These are phyloP conservation scores for Pemphredon lugubris DNA, from an alignment of 2,888 invertebrate species.

Conservation along the genomic window DNA sequence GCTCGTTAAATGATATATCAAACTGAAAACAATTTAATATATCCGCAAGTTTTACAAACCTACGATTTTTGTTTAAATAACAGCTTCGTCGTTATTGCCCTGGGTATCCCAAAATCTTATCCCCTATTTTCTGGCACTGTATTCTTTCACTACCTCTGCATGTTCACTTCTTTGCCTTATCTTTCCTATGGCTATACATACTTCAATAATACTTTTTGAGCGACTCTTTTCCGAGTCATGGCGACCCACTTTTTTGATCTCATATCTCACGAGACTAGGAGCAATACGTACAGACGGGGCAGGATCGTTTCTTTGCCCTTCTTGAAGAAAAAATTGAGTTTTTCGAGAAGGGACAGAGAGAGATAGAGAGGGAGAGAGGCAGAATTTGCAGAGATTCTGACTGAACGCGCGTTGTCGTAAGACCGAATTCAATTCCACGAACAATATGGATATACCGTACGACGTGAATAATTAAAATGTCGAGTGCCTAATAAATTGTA, in stretches of 20 bases:
- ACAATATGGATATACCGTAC: too few species aligned
- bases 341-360: background rate
- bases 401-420: too few species aligned
- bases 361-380: background rate
- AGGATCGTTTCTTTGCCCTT: background rate
- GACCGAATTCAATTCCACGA: too few species aligned
- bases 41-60: too few species aligned
- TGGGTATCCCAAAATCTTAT: slow-evolving; percentile 14
- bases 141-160: slow-evolving; percentile 11
- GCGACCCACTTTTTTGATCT: slow-evolving; percentile 34
- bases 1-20: too few species aligned
- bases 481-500: too few species aligned
- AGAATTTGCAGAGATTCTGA: too few species aligned
- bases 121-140: slow-evolving; percentile 31
- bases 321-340: background rate
- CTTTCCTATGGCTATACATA: slow-evolving; percentile 30
- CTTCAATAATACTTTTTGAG: slow-evolving; percentile 54
- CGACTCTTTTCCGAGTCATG: slow-evolving; percentile 37
- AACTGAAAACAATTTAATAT: too few species aligned
- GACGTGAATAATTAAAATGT: too few species aligned
- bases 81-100: slow-evolving; percentile 11
- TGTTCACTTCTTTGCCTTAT: slow-evolving; percentile 16
- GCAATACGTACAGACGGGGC: slow-evolving; percentile 19
- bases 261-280: slow-evolving; percentile 50
- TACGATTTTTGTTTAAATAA: too few species aligned